Evolutionary conservation across 2,888 invertebrate genomes (phyloP).

Genomic region (Ditula angustiorana): DNA sequence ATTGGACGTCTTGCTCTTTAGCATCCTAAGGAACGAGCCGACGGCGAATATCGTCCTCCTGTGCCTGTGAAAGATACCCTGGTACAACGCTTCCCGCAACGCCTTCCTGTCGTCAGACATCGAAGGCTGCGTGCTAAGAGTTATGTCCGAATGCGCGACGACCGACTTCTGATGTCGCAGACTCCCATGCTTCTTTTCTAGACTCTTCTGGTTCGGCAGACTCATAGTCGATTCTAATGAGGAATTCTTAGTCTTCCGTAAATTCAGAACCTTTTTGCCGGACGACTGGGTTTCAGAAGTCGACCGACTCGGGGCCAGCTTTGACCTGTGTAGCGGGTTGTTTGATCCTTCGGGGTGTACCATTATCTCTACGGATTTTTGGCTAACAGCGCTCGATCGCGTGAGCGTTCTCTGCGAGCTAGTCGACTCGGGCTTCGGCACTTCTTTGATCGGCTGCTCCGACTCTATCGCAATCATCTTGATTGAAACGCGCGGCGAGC

Average conservation of each 20-base stretch:
- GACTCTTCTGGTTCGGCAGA: slow-evolving; percentile 81
- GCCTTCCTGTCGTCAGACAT: slow-evolving; percentile 88
- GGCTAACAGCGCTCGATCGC: slow-evolving; percentile 86
- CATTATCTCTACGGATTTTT: slow-evolving; percentile 86
- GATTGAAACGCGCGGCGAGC: slow-evolving; percentile 33
- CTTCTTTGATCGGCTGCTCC: slow-evolving; percentile 71
- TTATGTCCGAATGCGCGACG: slow-evolving; percentile 86
- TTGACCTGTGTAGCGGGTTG: slow-evolving; percentile 79
- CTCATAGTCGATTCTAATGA: slow-evolving; percentile 84
- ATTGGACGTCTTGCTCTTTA: slow-evolving; percentile 90
- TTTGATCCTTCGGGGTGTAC: slow-evolving; percentile 79
- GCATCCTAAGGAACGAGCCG: slow-evolving; percentile 90
- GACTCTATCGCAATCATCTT: slow-evolving; percentile 80
- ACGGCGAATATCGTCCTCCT: slow-evolving; percentile 91
- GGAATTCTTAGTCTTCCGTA: slow-evolving; percentile 81
- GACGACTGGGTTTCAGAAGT: slow-evolving; percentile 79
- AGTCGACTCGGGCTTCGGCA: slow-evolving; percentile 69
- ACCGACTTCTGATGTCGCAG: slow-evolving; percentile 87
- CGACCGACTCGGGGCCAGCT: slow-evolving; percentile 77
- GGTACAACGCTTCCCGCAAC: slow-evolving; percentile 89
- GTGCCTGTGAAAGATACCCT: slow-evolving; percentile 92
- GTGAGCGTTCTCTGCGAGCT: slow-evolving; percentile 84
- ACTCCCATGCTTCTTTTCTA: slow-evolving; percentile 83
- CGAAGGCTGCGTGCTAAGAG: slow-evolving; percentile 77
- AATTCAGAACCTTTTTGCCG: slow-evolving; percentile 74